A percentile compares a stretch with the other conserved stretches of the same genome.
phyloP scores from a whole-genome alignment of 2,797 vertebrate species.

The Esox masquinongy region DNA sequence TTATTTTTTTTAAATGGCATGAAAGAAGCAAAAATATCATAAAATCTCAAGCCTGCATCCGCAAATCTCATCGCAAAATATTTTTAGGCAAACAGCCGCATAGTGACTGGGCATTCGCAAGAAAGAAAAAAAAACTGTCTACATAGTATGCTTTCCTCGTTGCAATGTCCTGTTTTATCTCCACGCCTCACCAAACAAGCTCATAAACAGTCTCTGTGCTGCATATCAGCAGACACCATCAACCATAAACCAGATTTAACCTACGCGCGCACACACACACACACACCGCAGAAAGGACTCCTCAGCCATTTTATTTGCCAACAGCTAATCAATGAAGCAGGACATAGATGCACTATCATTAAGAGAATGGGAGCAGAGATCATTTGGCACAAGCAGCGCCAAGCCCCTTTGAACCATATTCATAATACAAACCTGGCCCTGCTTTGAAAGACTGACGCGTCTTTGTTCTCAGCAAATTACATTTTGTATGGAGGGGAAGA shows the following conservation, averaged over 20 bases:
- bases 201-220: not conserved
- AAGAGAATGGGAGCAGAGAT: constrained; percentile 10
- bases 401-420: not conserved
- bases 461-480: not conserved
- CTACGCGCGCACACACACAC: not conserved
- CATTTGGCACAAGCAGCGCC: constrained; percentile 12
- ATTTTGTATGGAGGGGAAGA: not conserved
- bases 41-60: not conserved
- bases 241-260: constrained; percentile 8
- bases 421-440: not conserved
- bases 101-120: not conserved
- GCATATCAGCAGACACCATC: not conserved
- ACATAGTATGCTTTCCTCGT: not conserved
- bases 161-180: not conserved
- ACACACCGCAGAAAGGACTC: not conserved
- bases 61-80: not conserved
- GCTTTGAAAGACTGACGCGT: not conserved
- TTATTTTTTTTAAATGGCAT: no score
- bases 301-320: constrained; percentile 5
- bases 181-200: not conserved
- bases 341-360: constrained; percentile 18
- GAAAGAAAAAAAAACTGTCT: not conserved
- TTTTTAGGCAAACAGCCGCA: not conserved
- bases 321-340: constrained; percentile 20
- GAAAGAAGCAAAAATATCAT: not conserved